Evolutionary conservation across 2,888 invertebrate species (phyloP), one percentile per base, ranked within the genome.

Genomic region (Tenthredo mesomela): DNA sequence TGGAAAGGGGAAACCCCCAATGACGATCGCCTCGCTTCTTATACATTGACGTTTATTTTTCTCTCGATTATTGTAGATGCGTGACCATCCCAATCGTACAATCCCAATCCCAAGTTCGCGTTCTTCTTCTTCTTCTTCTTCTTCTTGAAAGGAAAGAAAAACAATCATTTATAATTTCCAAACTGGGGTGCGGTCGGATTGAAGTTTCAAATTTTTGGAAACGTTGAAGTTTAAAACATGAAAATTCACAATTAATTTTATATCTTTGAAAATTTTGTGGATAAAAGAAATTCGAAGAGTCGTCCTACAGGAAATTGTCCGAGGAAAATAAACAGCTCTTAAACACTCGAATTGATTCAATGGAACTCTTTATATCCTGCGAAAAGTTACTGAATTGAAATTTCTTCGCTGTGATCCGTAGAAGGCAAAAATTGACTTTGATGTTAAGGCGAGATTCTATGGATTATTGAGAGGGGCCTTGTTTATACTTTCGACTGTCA

Each of bases 1-100:
- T 67, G 21, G 50, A 29, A 15, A n/a, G 77, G 77, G 77, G 54
- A 77, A 77, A 25, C 50, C 77, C 50, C 18, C 47, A n/a, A 77
- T 15, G 77, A 77, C 77, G 77, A 54, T 54, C 50, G 3, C 18
- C 50, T 33, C 25, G 50, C 15, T 77, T 54, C 73, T 21, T 73
- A 21, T 73, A 43, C 73, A 43, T 73, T 47, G 43, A 43, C 43
- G 67, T 67, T 67, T 67, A 67, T 67, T 67, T 61, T 67, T 47
- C 73, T 21, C 5, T 43, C 43, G 25, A 73, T 73, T 73, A 73
- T 43, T 73, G 3, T 47, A 43, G 43, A 21, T 47, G 10, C 43
- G 12, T 12, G 43, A 18, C 73, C 12, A 73, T 73, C n/a, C 12
- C 43, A 43, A 73, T 71, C 71, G 15, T 15, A 33, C 25, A 15